These are phyloP conservation scores for Anorthoa munda DNA, from an alignment of 2,888 invertebrate species.

Conservation along the genomic window DNA sequence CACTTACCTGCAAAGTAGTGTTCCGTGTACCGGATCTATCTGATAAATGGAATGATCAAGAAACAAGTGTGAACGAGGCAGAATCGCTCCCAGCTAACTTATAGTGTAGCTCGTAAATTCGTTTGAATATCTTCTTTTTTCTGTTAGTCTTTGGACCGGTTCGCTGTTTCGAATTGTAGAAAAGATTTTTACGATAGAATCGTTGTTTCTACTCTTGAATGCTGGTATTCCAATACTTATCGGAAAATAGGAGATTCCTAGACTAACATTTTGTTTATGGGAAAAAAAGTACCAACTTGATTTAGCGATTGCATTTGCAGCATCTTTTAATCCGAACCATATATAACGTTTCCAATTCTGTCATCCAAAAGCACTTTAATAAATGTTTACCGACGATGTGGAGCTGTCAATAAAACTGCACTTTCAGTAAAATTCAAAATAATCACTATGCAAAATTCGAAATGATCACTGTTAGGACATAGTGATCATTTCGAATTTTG, in stretches of 20 bases:
- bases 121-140: constrained; percentile 50
- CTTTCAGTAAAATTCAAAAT: too few species aligned
- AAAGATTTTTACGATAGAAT: constrained; percentile 52
- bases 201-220: constrained; percentile 34
- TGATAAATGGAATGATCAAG: constrained; percentile 79
- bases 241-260: not conserved
- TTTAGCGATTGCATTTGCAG: not conserved
- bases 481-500: too few species aligned
- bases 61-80: constrained; percentile 70
- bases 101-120: constrained; percentile 52
- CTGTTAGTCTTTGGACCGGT: constrained; percentile 39
- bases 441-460: not conserved
- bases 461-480: not conserved
- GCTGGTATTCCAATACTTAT: constrained; percentile 40
- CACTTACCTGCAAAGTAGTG: constrained; percentile 79
- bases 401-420: too few species aligned
- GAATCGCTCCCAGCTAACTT: constrained; percentile 57
- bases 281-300: not conserved
- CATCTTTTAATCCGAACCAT: not conserved
- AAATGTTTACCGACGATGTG: not conserved
- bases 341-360: not conserved
- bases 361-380: not conserved
- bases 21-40: constrained; percentile 76
- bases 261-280: constrained; percentile 26
- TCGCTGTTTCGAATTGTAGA: constrained; percentile 50